Conservation (phyloP, 2,797 vertebrate species). For the Buphagus erythrorhynchus region DNA sequence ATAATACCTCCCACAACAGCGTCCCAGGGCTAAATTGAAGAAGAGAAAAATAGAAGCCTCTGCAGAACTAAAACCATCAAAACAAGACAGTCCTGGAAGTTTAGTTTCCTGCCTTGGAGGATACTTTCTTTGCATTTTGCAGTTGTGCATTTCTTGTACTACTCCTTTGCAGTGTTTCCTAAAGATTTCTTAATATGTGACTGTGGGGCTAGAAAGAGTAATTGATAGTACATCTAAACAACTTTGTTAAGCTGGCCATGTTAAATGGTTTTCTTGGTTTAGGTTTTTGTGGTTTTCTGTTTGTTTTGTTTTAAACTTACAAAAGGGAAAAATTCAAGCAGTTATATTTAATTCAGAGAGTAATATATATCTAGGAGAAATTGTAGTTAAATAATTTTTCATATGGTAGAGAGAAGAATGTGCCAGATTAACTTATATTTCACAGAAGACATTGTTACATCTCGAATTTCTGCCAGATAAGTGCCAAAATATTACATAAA, state of each 20-base stretch:
- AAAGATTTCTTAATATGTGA: background rate
- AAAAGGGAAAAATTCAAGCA: background rate
- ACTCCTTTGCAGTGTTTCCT: background rate
- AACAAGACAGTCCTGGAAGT: background rate
- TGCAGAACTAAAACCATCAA: background rate
- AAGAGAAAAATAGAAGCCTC: background rate
- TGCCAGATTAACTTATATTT: background rate
- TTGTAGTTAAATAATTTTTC: background rate
- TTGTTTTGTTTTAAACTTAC: background rate
- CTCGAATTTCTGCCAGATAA: background rate
- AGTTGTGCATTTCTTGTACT: background rate
- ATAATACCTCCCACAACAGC: background rate
- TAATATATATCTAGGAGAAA: background rate
- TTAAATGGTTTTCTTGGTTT: background rate
- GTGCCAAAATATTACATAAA: constrained; percentile 22
- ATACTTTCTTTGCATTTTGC: background rate
- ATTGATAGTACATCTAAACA: background rate
- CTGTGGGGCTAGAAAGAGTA: background rate
- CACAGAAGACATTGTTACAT: background rate
- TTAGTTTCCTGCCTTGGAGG: constrained; percentile 13
- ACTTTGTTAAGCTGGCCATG: background rate
- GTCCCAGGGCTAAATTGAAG: background rate
- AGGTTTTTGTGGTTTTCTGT: background rate
- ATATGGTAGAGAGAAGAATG: background rate
- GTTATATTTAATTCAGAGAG: background rate